A percentile compares a stretch with the other conserved stretches of the same genome.
Evolutionary conservation across 1,140 invertebrate genomes (phyloP).

Genomic region (Ceratina calcarata): DNA sequence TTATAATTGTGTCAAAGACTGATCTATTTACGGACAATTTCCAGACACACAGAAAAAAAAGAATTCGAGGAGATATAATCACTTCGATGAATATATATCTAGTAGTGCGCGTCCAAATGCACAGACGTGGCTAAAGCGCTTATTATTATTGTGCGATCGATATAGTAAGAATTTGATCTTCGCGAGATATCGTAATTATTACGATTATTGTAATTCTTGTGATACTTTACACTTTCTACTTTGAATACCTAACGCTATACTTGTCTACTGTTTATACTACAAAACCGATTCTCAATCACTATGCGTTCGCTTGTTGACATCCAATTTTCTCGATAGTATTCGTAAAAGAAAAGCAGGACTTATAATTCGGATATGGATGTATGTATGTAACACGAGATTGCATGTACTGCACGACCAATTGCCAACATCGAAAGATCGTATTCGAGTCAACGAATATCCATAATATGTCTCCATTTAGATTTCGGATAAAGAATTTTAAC

Average conservation of each 20-base stretch:
- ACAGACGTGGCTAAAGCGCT: slow-evolving; percentile 58
- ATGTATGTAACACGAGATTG: neutral
- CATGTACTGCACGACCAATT: slow-evolving; percentile 61
- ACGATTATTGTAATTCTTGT: slow-evolving; percentile 75
- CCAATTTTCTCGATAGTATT: neutral
- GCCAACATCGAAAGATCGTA: slow-evolving; percentile 65
- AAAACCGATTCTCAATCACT: slow-evolving; percentile 51
- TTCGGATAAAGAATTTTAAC: slow-evolving; percentile 47
- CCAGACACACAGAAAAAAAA: slow-evolving; percentile 14
- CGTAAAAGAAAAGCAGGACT: neutral
- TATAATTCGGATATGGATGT: neutral
- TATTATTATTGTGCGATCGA: slow-evolving; percentile 63
- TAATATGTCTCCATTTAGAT: slow-evolving; percentile 38
- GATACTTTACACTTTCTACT: slow-evolving; percentile 78
- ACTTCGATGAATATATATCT: slow-evolving; percentile 36
- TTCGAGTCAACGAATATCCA: slow-evolving; percentile 63
- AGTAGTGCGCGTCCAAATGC: slow-evolving; percentile 41
- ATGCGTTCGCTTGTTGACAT: slow-evolving; percentile 54
- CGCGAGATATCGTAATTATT: slow-evolving; percentile 65
- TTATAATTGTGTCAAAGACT: slow-evolving; percentile 73
- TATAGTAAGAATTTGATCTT: slow-evolving; percentile 54
- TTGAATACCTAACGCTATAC: slow-evolving; percentile 73
- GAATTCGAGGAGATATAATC: slow-evolving; percentile 25
- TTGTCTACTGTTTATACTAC: slow-evolving; percentile 67
- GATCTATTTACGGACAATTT: slow-evolving; percentile 67